A percentile compares a stretch with the other conserved stretches of the same genome.
Conservation (phyloP, 2,797 vertebrate genomes). For the Serranus cabrilla region DNA sequence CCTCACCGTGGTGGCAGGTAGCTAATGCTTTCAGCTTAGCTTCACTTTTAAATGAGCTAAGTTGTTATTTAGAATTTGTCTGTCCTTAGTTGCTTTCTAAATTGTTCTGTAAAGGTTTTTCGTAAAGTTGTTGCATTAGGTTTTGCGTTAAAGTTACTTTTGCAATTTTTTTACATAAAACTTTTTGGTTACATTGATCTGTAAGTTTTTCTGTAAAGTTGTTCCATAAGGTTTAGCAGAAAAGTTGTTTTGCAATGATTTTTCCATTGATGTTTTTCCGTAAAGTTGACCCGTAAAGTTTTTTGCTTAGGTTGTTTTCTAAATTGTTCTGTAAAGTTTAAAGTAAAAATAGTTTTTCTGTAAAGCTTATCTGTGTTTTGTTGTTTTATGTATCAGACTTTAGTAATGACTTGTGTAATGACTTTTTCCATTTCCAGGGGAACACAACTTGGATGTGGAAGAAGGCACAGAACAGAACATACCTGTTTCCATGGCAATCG, state of each 20-base stretch:
- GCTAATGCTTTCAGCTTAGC: too few relatives aligned
- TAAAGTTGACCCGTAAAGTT: neutral
- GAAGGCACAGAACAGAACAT: slow-evolving; percentile 87
- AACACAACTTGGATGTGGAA: slow-evolving; percentile 74
- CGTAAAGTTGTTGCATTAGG: too few relatives aligned
- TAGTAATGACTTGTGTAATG: rapidly evolving
- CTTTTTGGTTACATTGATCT: too few relatives aligned
- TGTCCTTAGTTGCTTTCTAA: neutral
- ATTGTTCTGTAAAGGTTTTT: neutral
- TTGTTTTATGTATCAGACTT: neutral
- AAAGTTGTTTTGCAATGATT: too few relatives aligned
- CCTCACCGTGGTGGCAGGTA: slow-evolving; percentile 88
- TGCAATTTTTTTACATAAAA: too few relatives aligned
- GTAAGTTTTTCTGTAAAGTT: neutral
- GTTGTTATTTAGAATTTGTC: too few relatives aligned
- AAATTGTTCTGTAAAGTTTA: neutral
- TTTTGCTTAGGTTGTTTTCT: too few relatives aligned
- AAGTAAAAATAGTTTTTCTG: neutral
- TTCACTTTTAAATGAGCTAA: too few relatives aligned
- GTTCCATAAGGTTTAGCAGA: neutral
- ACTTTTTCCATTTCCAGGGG: slow-evolving; percentile 78
- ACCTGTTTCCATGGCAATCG: slow-evolving; percentile 65
- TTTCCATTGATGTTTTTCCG: neutral
- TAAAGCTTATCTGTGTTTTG: neutral
- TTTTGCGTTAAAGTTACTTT: neutral